phyloP scores from a whole-genome alignment of 1,140 invertebrate species.

The Plectrocnemia conspersa region DNA sequence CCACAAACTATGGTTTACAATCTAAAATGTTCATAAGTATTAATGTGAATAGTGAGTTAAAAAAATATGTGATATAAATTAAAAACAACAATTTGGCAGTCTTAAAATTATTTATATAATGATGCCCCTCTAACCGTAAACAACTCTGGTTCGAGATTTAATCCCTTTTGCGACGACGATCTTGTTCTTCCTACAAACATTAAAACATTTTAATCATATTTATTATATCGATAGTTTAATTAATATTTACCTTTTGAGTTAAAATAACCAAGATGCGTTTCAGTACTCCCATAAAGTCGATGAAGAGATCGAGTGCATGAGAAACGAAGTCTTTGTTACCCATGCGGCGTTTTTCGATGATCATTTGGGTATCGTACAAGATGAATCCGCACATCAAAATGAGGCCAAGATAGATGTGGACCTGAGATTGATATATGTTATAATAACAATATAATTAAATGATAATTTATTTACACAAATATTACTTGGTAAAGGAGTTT shows the following conservation, averaged over 20 bases:
- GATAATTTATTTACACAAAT: conserved; percentile 23
- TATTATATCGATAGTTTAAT: neutral
- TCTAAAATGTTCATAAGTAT: conserved; percentile 23
- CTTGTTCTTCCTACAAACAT: conserved; percentile 46
- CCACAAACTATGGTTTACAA: conserved; percentile 27
- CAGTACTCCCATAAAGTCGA: conserved; percentile 90
- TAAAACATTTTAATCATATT: neutral
- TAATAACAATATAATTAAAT: neutral
- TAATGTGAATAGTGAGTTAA: conserved; percentile 11
- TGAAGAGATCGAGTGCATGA: conserved; percentile 86
- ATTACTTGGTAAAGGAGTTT: conserved; percentile 74
- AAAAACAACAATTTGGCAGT: conserved; percentile 31
- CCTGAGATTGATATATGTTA: conserved; percentile 47
- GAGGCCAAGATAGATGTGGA: conserved; percentile 83
- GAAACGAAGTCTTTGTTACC: conserved; percentile 90
- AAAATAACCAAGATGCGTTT: conserved; percentile 83
- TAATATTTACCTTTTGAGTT: conserved; percentile 69
- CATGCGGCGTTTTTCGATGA: conserved; percentile 84
- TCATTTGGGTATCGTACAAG: conserved; percentile 92
- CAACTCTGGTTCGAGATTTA: conserved; percentile 36
- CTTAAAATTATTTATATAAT: conserved; percentile 31
- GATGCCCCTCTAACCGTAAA: conserved; percentile 27
- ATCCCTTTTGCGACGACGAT: conserved; percentile 48
- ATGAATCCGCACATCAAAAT: conserved; percentile 91
- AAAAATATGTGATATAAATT: conserved; percentile 17